phyloP scores from a whole-genome alignment of 2,888 invertebrate species.

The Lumbricus terrestris region DNA sequence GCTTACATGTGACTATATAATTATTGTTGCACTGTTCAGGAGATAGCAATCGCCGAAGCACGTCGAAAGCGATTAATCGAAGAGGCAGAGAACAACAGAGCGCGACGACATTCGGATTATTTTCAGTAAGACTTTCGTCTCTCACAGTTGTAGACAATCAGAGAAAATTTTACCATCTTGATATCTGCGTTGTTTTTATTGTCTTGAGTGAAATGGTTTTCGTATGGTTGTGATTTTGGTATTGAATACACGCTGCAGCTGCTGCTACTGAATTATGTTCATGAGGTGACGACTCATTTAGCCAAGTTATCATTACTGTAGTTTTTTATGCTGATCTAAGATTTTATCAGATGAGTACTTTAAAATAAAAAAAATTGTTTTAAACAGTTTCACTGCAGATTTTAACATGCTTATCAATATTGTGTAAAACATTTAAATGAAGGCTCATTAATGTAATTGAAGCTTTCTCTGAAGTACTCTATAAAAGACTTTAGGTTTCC shows the following conservation, averaged over 20 bases:
- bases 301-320: not conserved
- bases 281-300: not conserved
- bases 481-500: no score
- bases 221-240: not conserved
- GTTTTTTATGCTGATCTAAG: not conserved
- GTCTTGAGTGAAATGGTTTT: not conserved
- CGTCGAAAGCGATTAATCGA: constrained; percentile 18
- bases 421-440: no score
- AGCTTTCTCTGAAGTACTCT: no score
- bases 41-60: constrained; percentile 14
- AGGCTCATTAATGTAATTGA: not conserved
- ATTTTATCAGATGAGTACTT: not conserved
- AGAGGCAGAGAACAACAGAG: constrained; percentile 21
- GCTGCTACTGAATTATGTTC: no score
- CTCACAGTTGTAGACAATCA: not conserved
- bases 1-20: not conserved
- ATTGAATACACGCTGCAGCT: not conserved
- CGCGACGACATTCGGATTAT: constrained; percentile 26
- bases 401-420: not conserved
- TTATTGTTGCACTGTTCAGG: constrained; percentile 15
- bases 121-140: constrained; percentile 16
- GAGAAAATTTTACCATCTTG: not conserved
- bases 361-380: not conserved
- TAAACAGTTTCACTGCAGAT: not conserved
- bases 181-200: not conserved